Evolutionary conservation across 2,888 invertebrate species (phyloP), one percentile per base, ranked within the genome.

Genomic region (Idaea aversata): DNA sequence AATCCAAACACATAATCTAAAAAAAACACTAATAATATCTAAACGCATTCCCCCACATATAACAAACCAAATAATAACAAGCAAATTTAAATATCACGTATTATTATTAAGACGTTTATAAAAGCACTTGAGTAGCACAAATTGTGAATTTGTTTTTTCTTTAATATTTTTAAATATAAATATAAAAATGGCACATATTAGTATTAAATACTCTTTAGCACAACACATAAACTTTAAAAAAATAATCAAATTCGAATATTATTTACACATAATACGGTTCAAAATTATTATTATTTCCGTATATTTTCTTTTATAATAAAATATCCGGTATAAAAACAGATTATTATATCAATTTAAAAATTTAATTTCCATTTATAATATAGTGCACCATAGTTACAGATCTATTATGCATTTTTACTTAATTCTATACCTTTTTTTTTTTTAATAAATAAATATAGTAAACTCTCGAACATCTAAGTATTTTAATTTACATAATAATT

Each of bases 81-180:
- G 92, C 92, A 93, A 93, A 93, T 93, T 93, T 90, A 92, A 91
- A 86, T 91, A 91, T 92, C 90, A 78, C 80, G 81, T 79, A 81
- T 71, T 71, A 78, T 78, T 70, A 77, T 83, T 82, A 78, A 81
- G 87, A 87, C 84, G 83, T 86, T 85, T 84, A 86, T 87, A 88
- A 90, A 92, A 92, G 92, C 91, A 91, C 91, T 91, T 88, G 84
- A 87, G 80, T 91, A 90, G 90, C 90, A 91, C 87, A 84, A 83
- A 83, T 84, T 81, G 83, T 86, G 84, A 76, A 76, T 82, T 81
- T 75, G 75, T 77, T 75, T 75, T 25, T 25, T 25, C 75, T 75
- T 58, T n/a, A 25, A 70, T 77, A 73, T 75, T 77, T 72, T 78
- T 72, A 73, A 72, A 76, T 68, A 72, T 74, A 75, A 71, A 80